Base-by-base conservation (phyloP, 2,113 vertebrate genomes). In the Eulemur macaco region DNA sequence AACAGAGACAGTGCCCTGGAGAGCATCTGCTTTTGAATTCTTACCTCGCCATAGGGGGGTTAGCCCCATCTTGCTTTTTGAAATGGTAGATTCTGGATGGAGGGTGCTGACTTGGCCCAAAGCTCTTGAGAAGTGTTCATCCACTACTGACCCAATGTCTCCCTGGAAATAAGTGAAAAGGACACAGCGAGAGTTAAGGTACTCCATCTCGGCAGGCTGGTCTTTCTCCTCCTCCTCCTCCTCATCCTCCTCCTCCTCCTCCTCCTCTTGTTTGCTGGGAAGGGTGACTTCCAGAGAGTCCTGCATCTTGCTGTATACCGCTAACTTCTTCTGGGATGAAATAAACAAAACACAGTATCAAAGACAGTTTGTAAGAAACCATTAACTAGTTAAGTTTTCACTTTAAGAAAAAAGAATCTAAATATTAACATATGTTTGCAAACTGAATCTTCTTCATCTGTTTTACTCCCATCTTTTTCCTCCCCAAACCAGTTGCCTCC, bases 151-250 rank as follows among this genome's bases (percentile, higher is more conserved):
- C 9, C 99, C 99, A 89, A 99, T 99, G 98, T 99, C 99, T 83
- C 99, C 99, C 97, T 99, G 99, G 98, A 99, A 99, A 98, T 99
- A 99, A 85, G 99, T 99, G 99, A 99, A 99, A 98, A 99, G 99
- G 97, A 99, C 99, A 94, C 99, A 99, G 95, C 99, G 99, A 98
- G 99, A 99, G 98, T 99, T 99, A 98, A 99, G 98, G 98, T 99
- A 99, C 98, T 99, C 99, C 23, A 99, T 99, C 98, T 99, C 99
- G 0, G 99, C 98, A 89, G 99, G 99, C 97, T 99, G 99, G 95
- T 99, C 97, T 96, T 99, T 99, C 96, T 99, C 99, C 97, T 99
- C 99, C 86, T 98, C 98, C 95, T 68, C 97, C 90, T 97, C 97
- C 91, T 97, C 98, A 95, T 98, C 98, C 83, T 98, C 98, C 86